Base-by-base conservation (phyloP, 1,140 invertebrate genomes). In the Lepidotrigona ventralis region DNA sequence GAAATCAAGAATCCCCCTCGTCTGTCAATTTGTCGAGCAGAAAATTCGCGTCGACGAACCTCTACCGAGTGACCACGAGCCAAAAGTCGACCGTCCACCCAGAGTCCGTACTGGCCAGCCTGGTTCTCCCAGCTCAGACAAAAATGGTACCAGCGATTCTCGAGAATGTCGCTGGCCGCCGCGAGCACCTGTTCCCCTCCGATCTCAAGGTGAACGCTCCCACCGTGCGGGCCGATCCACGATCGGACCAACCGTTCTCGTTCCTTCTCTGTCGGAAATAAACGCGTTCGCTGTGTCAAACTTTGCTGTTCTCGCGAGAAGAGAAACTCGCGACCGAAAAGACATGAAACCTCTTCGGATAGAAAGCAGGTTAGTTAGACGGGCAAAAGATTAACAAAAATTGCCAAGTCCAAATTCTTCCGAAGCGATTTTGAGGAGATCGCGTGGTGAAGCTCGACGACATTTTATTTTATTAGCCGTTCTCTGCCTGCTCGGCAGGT, bases 121-220 rank as follows among this genome's bases (percentile, higher is more conserved):
- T 92, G 91, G 9, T 95, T 95, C 74, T 95, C 95, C 95, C 96
- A 97, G 69, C 95, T 96, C 74, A 96, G 91, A 85, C 96, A 96
- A n/a, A 96, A 87, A 88, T 96, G 96, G 75, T 95, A 95, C 96
- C 96, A 97, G 2, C 93, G 91, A 86, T 96, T 93, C 84, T 95
- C 95, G 33, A 87, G 81, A 23, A 96, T 89, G 56, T 94, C 90
- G 15, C 95, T 90, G 0, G 93, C 89, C 33, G 94, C 88, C 58
- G 88, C 92, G 68, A 95, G 94, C 33, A 95, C 89, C 21, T 93
- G 88, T 60, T 92, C 91, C 51, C 95, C 95, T 56, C 94, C 91
- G n/a, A 96, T 94, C 73, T 95, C 95, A 71, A 96, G 89, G 82
- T 95, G 95, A 51, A 96, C 90, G 56, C 94, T 91, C 23, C 90